phyloP scores from a whole-genome alignment of 2,888 invertebrate species.

The Mesorhabditis sp. region DNA sequence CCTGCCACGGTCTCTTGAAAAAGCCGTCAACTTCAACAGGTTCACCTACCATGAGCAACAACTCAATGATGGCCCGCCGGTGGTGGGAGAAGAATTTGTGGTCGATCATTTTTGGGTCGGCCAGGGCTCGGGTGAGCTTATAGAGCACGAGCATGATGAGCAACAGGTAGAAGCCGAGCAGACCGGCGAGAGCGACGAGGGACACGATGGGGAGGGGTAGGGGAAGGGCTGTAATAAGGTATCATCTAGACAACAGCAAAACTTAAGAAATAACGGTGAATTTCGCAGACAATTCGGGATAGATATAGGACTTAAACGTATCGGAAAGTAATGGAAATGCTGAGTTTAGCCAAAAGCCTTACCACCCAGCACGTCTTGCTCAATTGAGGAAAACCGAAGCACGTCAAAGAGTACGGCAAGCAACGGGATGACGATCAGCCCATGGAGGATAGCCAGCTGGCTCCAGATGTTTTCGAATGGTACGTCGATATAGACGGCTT shows the following conservation, averaged over 20 bases:
- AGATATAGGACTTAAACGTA: no score
- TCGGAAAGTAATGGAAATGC: no score
- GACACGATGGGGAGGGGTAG: background rate
- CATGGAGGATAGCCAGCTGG: background rate
- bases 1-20: no score
- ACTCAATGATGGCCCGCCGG: background rate
- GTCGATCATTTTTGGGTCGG: background rate
- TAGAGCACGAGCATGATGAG: background rate
- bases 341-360: no score
- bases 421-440: background rate
- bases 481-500: background rate
- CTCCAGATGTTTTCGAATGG: background rate
- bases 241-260: no score
- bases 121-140: background rate
- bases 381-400: no score
- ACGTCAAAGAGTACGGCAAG: background rate
- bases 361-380: no score
- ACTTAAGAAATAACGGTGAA: no score
- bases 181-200: background rate
- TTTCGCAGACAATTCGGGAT: no score
- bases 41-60: background rate
- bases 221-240: background rate
- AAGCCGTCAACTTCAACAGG: no score
- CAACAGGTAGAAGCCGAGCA: background rate
- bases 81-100: background rate